These are phyloP conservation scores for Alligator mississippiensis DNA, from an alignment of 2,113 vertebrate species.

Conservation along the genomic window DNA sequence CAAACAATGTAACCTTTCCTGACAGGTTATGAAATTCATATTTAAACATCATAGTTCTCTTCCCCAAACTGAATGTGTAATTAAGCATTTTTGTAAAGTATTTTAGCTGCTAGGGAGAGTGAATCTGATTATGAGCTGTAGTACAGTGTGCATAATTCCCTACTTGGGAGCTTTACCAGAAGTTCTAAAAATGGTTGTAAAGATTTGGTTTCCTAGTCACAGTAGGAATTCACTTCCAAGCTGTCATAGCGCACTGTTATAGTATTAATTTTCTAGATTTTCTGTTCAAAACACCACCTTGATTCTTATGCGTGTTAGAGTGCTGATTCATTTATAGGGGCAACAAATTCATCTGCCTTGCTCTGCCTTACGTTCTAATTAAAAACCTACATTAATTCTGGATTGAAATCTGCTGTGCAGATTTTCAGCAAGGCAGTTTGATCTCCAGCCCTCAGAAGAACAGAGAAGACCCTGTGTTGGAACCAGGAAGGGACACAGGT, in stretches of 20 bases:
- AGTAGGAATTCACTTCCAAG: not conserved
- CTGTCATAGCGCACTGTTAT: too few species aligned
- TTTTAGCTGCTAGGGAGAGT: not conserved
- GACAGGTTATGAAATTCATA: not conserved
- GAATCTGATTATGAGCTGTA: not conserved
- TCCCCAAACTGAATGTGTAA: not conserved
- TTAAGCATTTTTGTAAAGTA: rapidly evolving
- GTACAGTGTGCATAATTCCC: not conserved
- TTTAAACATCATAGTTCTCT: not conserved
- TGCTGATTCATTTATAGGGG: not conserved
- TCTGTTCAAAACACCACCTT: not conserved
- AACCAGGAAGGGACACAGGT: not conserved
- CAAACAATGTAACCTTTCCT: not conserved
- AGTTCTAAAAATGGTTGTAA: not conserved
- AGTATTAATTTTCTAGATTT: not conserved
- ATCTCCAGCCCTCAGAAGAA: not conserved
- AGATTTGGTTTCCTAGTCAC: not conserved
- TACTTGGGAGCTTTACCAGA: not conserved
- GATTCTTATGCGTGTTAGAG: not conserved
- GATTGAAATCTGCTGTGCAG: not conserved
- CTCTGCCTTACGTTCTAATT: not conserved
- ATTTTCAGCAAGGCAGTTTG: not conserved
- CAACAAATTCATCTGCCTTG: not conserved
- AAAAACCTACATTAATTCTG: not conserved
- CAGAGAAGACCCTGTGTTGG: not conserved